Evolutionary conservation across 2,113 vertebrate genomes (phyloP).

Genomic region (Cardinalis cardinalis): DNA sequence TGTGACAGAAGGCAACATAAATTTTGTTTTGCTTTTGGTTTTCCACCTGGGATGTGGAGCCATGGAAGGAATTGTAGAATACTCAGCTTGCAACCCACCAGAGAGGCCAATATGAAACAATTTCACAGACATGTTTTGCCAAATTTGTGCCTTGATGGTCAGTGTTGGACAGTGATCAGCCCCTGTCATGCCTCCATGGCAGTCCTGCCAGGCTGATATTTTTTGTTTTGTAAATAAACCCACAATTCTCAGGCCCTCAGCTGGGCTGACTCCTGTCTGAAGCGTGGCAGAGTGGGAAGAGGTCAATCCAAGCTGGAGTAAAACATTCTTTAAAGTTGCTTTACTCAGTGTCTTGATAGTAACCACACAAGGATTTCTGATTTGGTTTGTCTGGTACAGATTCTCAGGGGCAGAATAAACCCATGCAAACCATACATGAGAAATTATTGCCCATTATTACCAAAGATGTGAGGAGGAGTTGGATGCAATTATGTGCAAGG

Average conservation of each 20-base stretch:
- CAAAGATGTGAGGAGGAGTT: background rate
- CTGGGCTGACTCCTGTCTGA: background rate
- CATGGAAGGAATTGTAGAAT: background rate
- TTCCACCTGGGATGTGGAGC: background rate
- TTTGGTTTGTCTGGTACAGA: background rate
- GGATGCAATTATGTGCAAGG: background rate
- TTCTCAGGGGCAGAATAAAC: background rate
- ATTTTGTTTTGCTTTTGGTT: background rate
- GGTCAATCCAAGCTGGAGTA: background rate
- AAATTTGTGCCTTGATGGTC: background rate
- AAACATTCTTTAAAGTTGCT: background rate
- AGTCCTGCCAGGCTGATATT: background rate
- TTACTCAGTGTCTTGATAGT: background rate
- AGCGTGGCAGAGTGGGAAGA: background rate
- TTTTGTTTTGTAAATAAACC: background rate
- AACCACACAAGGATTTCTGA: background rate
- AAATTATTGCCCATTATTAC: background rate
- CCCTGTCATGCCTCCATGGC: accelerated
- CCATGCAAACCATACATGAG: accelerated
- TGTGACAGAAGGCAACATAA: background rate
- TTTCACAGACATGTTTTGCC: background rate
- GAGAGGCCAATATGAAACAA: background rate
- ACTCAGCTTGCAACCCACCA: background rate
- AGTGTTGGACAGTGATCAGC: accelerated
- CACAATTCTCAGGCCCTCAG: background rate